Percentiles rank a stretch among this genome's conserved stretches.
These are phyloP conservation scores for Actinostola sp. DNA, from an alignment of 92 coral and sea anemone genomes.

Conservation along the genomic window DNA sequence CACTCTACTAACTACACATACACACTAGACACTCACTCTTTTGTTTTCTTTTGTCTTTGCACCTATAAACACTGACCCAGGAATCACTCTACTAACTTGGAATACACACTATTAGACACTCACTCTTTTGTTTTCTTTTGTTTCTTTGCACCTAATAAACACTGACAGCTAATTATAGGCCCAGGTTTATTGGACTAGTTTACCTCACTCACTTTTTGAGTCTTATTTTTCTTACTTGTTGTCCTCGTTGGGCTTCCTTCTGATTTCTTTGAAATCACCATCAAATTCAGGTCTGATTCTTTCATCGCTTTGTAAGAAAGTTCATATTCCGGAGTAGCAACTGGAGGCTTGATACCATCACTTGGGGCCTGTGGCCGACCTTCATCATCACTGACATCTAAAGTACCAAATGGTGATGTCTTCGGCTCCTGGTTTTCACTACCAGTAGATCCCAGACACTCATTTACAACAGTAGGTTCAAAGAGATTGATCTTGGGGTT, in stretches of 20 bases:
- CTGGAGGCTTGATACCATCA: neutral
- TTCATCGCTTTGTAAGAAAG: slow-evolving; percentile 26
- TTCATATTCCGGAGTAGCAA: neutral
- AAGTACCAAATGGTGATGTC: slow-evolving; percentile 39
- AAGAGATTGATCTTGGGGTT: slow-evolving; percentile 35
- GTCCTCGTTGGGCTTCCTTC: slow-evolving; percentile 57
- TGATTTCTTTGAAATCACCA: too few relatives aligned
- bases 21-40: too few relatives aligned
- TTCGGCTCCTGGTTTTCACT: neutral
- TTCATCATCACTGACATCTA: slow-evolving; percentile 28
- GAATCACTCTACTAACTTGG: too few relatives aligned
- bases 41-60: too few relatives aligned
- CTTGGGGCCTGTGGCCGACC: neutral
- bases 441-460: neutral
- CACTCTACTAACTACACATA: too few relatives aligned
- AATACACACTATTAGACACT: too few relatives aligned
- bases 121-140: too few relatives aligned
- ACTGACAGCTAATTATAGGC: too few relatives aligned
- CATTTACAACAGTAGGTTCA: slow-evolving; percentile 19
- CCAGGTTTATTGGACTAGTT: too few relatives aligned
- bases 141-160: too few relatives aligned
- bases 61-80: too few relatives aligned
- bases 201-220: too few relatives aligned
- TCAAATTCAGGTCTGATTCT: slow-evolving; percentile 62
- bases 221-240: slow-evolving; percentile 47